Conservation (phyloP, 1,140 invertebrate species). For the Lepidotrigona ventralis region DNA sequence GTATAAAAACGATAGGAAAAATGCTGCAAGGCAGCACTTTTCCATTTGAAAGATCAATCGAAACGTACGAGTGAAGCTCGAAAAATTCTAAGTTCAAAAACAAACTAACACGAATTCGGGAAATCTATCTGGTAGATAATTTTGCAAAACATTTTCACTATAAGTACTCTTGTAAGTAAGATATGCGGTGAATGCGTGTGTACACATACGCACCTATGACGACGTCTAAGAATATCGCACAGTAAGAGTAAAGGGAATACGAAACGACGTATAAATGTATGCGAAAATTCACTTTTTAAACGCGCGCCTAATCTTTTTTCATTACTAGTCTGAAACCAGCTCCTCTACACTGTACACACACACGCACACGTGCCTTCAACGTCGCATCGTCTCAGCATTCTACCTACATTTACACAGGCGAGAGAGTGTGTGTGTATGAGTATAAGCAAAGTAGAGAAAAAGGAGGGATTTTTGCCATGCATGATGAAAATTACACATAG, state of each 20-base stretch:
- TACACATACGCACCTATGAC: neutral
- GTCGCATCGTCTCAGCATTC: too few species aligned
- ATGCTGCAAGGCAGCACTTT: neutral
- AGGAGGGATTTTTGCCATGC: constrained; percentile 53
- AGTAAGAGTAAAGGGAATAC: constrained; percentile 15
- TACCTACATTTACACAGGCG: too few species aligned
- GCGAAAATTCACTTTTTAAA: constrained; percentile 45
- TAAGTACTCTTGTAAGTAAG: constrained; percentile 9
- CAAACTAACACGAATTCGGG: neutral
- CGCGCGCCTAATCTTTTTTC: constrained; percentile 38
- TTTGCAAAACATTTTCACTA: neutral
- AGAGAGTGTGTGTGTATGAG: neutral
- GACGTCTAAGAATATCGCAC: constrained; percentile 26
- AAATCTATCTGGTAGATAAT: neutral
- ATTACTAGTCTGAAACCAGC: constrained; percentile 54
- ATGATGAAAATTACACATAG: constrained; percentile 62
- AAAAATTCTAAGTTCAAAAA: neutral
- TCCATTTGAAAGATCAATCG: neutral
- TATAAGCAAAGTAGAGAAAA: constrained; percentile 26
- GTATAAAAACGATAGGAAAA: neutral
- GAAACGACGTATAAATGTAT: constrained; percentile 23
- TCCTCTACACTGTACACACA: constrained; percentile 9
- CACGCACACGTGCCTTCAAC: neutral
- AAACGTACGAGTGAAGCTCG: neutral
- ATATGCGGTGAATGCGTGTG: neutral